These are phyloP conservation scores for Mustela nigripes DNA, from an alignment of 2,113 vertebrate genomes.

Conservation along the genomic window DNA sequence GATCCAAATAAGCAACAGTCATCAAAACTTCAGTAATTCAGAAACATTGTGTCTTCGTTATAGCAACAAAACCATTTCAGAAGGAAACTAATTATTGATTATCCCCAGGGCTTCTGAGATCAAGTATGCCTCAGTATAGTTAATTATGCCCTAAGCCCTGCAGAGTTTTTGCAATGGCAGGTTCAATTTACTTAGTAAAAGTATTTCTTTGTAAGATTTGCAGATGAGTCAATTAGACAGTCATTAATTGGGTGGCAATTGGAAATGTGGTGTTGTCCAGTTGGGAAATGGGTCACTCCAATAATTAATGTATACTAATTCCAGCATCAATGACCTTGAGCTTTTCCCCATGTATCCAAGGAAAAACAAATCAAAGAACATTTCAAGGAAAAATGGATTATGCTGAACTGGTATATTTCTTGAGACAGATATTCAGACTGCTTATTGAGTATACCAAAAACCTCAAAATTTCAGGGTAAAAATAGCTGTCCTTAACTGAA, in stretches of 20 bases:
- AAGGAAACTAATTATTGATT: constrained; percentile 90
- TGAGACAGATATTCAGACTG: constrained; percentile 56
- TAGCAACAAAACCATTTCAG: constrained; percentile 81
- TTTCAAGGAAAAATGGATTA: constrained; percentile 69
- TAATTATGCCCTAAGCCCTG: constrained; percentile 88
- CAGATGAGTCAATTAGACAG: constrained; percentile 88
- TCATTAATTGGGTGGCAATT: constrained; percentile 89
- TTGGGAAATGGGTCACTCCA: constrained; percentile 78
- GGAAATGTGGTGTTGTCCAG: constrained; percentile 75
- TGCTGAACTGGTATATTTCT: constrained; percentile 71
- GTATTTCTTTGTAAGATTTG: constrained; percentile 86
- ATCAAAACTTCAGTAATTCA: constrained; percentile 86
- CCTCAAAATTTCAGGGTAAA: not conserved
- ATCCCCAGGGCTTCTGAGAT: constrained; percentile 85
- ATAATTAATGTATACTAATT: constrained; percentile 81
- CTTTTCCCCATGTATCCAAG: constrained; percentile 49
- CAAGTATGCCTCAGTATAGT: constrained; percentile 84
- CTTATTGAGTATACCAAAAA: constrained; percentile 14
- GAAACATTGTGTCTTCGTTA: constrained; percentile 79
- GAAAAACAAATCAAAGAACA: constrained; percentile 83
- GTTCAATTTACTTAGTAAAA: constrained; percentile 88
- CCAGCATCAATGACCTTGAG: constrained; percentile 74
- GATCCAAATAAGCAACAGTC: constrained; percentile 84
- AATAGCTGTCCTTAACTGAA: not conserved
- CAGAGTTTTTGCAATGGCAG: constrained; percentile 88